Base-by-base conservation (phyloP, 2,888 invertebrate species). In the Diaprepes abbreviatus region DNA sequence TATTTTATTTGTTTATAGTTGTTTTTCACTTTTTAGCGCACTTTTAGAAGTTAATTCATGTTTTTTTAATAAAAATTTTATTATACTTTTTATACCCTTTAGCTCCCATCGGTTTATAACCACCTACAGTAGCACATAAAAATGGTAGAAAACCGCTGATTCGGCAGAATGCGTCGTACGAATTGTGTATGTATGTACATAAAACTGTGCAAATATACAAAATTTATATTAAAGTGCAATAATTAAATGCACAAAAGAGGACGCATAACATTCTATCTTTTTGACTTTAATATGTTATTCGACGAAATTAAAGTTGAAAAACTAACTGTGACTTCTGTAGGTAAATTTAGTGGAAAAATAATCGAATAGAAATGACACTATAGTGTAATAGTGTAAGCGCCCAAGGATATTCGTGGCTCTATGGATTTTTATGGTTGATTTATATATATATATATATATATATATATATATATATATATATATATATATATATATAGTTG, bases 261-360 rank as follows among this genome's bases (percentile, higher is more conserved):
- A 12, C 35, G 17, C 43, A 54, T 50, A 52, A 64, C 54, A 54
- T 54, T 55, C 54, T 43, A 64, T 64, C 63, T 50, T 64, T 64
- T 64, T 64, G 63, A 64, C 63, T 64, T 40, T 64, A 64, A 55
- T 64, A 64, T 40, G 63, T 54, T 64, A 54, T 64, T 24, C 43
- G 16, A 43, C 43, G 40, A 54, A 64, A 64, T 54, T 64, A 54
- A 36, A 54, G 16, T 21, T 54, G 16, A 52, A 50, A 52, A 52
- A 48, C 19, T 43, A 48, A 17, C 31, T 17, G 28, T 35, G 35
- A 33, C 48, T 35, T 31, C 45, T 35, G 21, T 21, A 19, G 55
- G 12, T 24, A 55, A 60, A 48, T 60, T 60, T 60, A 60, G 19
- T 60, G 24, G 60, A 35, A 43, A 59, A 45, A 12, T 43, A 48